Percentiles rank a stretch among this genome's conserved stretches.
These are phyloP conservation scores for Epicampocera succincta DNA, from an alignment of 2,888 invertebrate genomes.

Conservation along the genomic window DNA sequence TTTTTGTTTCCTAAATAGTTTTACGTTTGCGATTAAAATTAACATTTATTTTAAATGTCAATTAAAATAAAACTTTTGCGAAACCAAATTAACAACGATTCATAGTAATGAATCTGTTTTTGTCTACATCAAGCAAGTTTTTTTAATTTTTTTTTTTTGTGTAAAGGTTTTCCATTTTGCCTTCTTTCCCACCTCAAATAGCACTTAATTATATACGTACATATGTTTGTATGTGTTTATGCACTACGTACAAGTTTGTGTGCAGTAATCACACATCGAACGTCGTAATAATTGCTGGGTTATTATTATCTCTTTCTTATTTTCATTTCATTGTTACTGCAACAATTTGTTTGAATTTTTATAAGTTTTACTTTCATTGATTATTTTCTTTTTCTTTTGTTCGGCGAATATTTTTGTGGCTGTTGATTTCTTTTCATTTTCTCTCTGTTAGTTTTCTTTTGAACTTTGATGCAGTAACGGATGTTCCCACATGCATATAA, in stretches of 20 bases:
- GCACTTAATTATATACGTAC: conserved; percentile 53
- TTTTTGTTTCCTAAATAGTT: not conserved
- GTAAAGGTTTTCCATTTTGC: conserved; percentile 23
- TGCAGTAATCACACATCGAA: conserved; percentile 57
- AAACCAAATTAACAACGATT: conserved; percentile 10
- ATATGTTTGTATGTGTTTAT: too few relatives aligned
- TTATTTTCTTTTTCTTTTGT: conserved; percentile 28
- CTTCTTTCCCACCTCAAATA: conserved; percentile 17
- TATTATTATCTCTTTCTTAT: conserved; percentile 36
- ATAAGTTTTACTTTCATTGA: conserved; percentile 62
- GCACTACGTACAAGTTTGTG: conserved; percentile 31
- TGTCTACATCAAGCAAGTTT: conserved; percentile 8
- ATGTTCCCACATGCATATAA: conserved; percentile 62
- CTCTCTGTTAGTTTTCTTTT: conserved; percentile 39
- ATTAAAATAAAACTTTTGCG: not conserved
- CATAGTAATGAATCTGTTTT: conserved; percentile 23
- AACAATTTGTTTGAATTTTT: conserved; percentile 61
- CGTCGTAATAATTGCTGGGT: conserved; percentile 44
- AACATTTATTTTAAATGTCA: conserved; percentile 9
- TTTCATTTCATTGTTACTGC: conserved; percentile 57
- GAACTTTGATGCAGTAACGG: conserved; percentile 55
- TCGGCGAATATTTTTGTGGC: conserved; percentile 26
- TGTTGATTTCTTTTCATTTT: conserved; percentile 29
- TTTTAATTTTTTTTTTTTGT: not conserved
- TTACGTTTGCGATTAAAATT: not conserved